phyloP scores from a whole-genome alignment of 2,888 invertebrate genomes.

The Drosophila nr. perissopoda region DNA sequence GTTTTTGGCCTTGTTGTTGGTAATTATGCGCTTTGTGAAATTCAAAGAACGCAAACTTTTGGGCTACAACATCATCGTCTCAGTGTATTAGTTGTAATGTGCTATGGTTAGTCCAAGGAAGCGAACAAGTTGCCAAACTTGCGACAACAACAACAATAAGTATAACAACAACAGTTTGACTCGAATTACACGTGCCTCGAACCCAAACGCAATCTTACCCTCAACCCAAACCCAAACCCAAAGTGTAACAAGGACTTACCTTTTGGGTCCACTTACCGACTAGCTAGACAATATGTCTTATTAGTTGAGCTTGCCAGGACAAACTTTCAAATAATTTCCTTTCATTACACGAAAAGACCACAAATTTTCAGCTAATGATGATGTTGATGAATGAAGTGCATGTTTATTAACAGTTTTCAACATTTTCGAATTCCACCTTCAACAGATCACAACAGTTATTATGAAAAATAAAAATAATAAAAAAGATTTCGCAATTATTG shows the following conservation, averaged over 20 bases:
- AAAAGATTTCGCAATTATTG: slow-evolving; percentile 7
- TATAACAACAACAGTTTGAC: slow-evolving; percentile 39
- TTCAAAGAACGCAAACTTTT: slow-evolving; percentile 68
- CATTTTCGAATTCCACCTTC: background rate
- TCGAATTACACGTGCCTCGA: slow-evolving; percentile 41
- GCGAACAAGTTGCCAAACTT: slow-evolving; percentile 71
- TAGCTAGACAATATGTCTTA: slow-evolving; percentile 72
- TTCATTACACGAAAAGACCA: slow-evolving; percentile 56
- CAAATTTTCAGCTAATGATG: slow-evolving; percentile 65
- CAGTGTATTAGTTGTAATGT: slow-evolving; percentile 77
- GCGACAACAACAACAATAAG: slow-evolving; percentile 41
- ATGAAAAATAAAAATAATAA: background rate
- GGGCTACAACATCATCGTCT: slow-evolving; percentile 66
- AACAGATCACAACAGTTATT: background rate
- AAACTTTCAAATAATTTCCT: slow-evolving; percentile 70
- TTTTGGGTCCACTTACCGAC: slow-evolving; percentile 36
- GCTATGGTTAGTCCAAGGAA: slow-evolving; percentile 59
- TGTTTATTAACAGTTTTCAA: slow-evolving; percentile 49
- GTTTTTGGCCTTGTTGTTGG: slow-evolving; percentile 68
- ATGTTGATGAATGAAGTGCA: slow-evolving; percentile 51
- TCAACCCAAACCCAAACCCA: slow-evolving; percentile 3
- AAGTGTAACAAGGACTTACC: slow-evolving; percentile 30
- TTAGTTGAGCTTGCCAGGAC: slow-evolving; percentile 47
- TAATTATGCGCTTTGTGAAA: slow-evolving; percentile 77
- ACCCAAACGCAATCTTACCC: slow-evolving; percentile 6